Evolutionary conservation across 2,888 invertebrate species (phyloP).

Genomic region (Lobophora halterata): DNA sequence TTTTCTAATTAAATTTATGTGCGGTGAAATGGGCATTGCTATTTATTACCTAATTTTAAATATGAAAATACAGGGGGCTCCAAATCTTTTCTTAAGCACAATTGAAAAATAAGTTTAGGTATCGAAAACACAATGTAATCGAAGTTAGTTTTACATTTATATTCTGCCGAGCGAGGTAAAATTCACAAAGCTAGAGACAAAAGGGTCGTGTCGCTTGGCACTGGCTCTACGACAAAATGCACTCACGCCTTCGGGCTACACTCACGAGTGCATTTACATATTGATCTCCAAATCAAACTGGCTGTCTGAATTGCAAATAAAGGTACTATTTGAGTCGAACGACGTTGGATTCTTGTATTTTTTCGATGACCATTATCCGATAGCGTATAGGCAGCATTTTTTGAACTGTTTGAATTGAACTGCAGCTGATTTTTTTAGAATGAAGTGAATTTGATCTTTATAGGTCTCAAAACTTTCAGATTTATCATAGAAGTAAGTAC

Average conservation of each 20-base stretch:
- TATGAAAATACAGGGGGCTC: too few species aligned
- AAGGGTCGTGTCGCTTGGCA: slow-evolving; percentile 49
- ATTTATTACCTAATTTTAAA: too few species aligned
- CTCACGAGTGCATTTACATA: slow-evolving; percentile 73
- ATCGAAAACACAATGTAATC: slow-evolving; percentile 6
- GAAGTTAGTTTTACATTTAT: slow-evolving; percentile 31
- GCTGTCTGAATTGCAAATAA: slow-evolving; percentile 57
- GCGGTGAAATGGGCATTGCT: too few species aligned
- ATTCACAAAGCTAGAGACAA: slow-evolving; percentile 52
- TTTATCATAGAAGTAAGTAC: too few species aligned
- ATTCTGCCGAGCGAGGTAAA: slow-evolving; percentile 41
- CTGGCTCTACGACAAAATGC: slow-evolving; percentile 69
- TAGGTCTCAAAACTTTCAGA: too few species aligned
- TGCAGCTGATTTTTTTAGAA: too few species aligned
- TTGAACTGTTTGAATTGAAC: slow-evolving; percentile 9
- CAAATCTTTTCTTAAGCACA: too few species aligned
- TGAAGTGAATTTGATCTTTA: too few species aligned
- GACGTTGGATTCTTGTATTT: slow-evolving; percentile 24
- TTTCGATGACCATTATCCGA: slow-evolving; percentile 15
- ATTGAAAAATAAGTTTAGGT: too few species aligned
- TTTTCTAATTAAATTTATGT: too few species aligned
- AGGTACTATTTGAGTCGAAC: slow-evolving; percentile 42
- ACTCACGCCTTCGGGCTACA: slow-evolving; percentile 61
- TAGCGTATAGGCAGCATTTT: slow-evolving; percentile 14
- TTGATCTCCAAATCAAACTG: slow-evolving; percentile 69